Evolutionary conservation across 2,888 invertebrate genomes (phyloP).

Genomic region (Oxytorus armatus): DNA sequence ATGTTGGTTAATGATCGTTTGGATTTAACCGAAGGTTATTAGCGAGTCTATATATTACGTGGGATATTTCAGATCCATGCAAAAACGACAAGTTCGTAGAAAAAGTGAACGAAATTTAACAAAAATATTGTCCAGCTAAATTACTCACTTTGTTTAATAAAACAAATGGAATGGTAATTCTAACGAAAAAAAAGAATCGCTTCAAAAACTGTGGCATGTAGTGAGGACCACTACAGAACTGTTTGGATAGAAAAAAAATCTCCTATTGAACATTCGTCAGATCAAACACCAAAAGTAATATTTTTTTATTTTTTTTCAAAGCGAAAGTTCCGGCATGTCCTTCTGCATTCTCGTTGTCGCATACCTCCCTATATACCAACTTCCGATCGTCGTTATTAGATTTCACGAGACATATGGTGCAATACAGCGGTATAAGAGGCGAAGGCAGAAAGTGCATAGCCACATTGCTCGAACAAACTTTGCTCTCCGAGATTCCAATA

Average conservation of each 20-base stretch:
- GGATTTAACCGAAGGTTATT: conserved; percentile 36
- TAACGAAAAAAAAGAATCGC: no score
- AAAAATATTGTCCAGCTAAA: no score
- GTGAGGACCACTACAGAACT: no score
- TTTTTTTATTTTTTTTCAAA: no score
- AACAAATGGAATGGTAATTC: no score
- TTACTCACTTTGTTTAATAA: no score
- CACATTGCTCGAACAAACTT: conserved; percentile 30
- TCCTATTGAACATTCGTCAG: no score
- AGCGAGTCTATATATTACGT: conserved; percentile 12
- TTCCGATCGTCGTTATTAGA: conserved; percentile 36
- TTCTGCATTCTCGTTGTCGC: background rate
- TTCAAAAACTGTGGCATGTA: no score
- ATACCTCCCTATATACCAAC: conserved; percentile 6
- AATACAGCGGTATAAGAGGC: background rate
- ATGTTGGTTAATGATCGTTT: conserved; percentile 14
- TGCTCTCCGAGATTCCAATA: conserved; percentile 40
- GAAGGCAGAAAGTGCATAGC: background rate
- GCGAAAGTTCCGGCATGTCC: no score
- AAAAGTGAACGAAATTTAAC: background rate
- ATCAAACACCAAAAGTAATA: no score
- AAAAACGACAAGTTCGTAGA: background rate
- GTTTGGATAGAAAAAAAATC: no score
- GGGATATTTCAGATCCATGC: background rate
- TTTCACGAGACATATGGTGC: conserved; percentile 6